These are phyloP conservation scores for Gambusia affinis DNA, from an alignment of 2,113 vertebrate genomes.

Conservation along the genomic window DNA sequence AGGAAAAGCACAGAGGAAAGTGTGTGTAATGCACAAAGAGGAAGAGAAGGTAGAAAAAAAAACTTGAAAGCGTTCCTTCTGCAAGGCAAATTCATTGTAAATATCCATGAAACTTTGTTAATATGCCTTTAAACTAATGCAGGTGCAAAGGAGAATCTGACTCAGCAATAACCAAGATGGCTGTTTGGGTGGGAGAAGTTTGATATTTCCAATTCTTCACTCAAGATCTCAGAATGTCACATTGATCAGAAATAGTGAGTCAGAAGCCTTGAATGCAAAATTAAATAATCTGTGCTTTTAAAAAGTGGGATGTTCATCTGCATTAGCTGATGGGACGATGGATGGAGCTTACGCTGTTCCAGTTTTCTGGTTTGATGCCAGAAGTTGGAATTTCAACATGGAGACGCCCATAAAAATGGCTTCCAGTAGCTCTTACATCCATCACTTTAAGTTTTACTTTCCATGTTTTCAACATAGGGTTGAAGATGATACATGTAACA, in stretches of 20 bases:
- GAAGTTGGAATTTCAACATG: no score
- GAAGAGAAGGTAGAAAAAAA: constrained; percentile 34
- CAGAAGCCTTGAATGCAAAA: background rate
- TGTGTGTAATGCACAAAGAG: constrained; percentile 17
- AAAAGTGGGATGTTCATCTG: no score
- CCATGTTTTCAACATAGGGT: no score
- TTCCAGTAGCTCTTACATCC: no score
- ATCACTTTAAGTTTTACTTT: no score
- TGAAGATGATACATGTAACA: no score
- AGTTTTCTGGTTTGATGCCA: no score
- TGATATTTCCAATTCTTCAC: background rate
- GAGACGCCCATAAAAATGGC: no score
- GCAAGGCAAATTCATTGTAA: constrained; percentile 27
- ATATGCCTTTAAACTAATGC: constrained; percentile 2
- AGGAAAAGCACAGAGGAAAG: constrained; percentile 34
- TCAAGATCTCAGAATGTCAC: background rate
- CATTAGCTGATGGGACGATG: no score
- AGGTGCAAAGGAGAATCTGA: constrained; percentile 10
- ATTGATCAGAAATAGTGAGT: background rate
- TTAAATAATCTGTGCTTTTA: no score
- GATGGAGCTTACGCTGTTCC: no score
- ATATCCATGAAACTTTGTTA: constrained; percentile 28
- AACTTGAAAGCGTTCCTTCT: constrained; percentile 46
- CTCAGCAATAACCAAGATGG: constrained; percentile 16
- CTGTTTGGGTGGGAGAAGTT: constrained; percentile 15